These are phyloP conservation scores for Drosophila pseudotakahashii DNA, from an alignment of 2,888 invertebrate genomes.

Conservation along the genomic window DNA sequence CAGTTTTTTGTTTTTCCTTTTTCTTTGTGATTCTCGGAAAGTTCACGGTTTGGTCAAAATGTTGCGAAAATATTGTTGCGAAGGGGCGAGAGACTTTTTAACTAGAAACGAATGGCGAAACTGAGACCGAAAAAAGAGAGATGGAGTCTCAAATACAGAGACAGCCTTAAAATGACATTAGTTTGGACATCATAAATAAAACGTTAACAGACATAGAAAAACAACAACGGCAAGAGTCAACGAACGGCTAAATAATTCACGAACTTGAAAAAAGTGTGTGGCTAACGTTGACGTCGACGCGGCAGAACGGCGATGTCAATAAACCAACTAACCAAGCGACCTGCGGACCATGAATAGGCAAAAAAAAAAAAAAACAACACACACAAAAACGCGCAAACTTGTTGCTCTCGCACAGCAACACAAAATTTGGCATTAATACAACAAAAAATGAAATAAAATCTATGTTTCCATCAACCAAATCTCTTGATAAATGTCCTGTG, in stretches of 20 bases:
- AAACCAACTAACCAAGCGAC: slow-evolving; percentile 71
- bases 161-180: slow-evolving; percentile 67
- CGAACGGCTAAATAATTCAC: slow-evolving; percentile 79
- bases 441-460: slow-evolving; percentile 27
- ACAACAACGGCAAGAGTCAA: slow-evolving; percentile 63
- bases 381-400: slow-evolving; percentile 50
- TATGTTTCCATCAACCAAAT: slow-evolving; percentile 18
- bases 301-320: slow-evolving; percentile 67
- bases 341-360: slow-evolving; percentile 65
- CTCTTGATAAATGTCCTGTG: slow-evolving; percentile 32
- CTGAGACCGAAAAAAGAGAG: slow-evolving; percentile 2
- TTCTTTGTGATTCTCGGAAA: slow-evolving; percentile 44
- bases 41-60: slow-evolving; percentile 24
- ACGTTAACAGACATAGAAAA: slow-evolving; percentile 61
- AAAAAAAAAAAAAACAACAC: slow-evolving; percentile 25
- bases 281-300: slow-evolving; percentile 34
- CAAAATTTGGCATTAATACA: not conserved
- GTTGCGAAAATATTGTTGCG: slow-evolving; percentile 45
- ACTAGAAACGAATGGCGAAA: slow-evolving; percentile 25
- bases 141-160: slow-evolving; percentile 34
- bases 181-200: slow-evolving; percentile 64
- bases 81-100: slow-evolving; percentile 27
- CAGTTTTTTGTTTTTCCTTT: slow-evolving; percentile 1
- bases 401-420: slow-evolving; percentile 50
- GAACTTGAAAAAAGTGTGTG: slow-evolving; percentile 70